Evolutionary conservation across 2,113 vertebrate species (phyloP).

Genomic region (Rutilus rutilus): DNA sequence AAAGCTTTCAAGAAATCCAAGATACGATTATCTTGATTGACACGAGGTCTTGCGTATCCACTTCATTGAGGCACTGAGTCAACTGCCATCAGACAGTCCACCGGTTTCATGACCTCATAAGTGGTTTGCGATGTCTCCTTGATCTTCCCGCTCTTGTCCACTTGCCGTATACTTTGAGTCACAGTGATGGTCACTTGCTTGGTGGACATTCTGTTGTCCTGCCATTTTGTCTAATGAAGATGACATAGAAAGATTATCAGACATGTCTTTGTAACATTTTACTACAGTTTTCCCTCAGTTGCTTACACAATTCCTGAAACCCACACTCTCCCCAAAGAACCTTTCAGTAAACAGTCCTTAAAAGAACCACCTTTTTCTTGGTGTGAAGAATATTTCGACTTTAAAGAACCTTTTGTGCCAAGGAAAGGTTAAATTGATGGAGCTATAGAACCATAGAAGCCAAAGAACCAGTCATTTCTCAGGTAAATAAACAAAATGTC

Average conservation of each 20-base stretch:
- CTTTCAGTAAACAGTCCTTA: no score
- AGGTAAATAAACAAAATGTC: neutral
- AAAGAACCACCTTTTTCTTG: no score
- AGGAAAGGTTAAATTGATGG: no score
- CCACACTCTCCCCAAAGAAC: neutral
- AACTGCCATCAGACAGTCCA: constrained; percentile 61
- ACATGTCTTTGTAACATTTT: neutral
- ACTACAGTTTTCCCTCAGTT: neutral
- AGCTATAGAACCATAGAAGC: no score
- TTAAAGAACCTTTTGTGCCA: no score
- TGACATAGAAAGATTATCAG: neutral
- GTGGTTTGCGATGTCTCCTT: constrained; percentile 76
- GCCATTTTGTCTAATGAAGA: constrained; percentile 77
- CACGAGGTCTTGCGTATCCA: neutral
- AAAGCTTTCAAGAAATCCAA: constrained; percentile 22
- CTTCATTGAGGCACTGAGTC: constrained; percentile 54
- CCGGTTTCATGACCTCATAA: constrained; percentile 76
- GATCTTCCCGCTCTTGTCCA: constrained; percentile 78
- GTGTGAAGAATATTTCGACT: no score
- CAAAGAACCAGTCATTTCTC: neutral
- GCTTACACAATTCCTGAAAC: neutral
- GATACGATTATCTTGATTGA: constrained; percentile 9
- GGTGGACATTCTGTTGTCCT: constrained; percentile 80
- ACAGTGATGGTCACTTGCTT: constrained; percentile 83
- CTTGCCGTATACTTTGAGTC: constrained; percentile 79